Base-by-base conservation (phyloP, 2,113 vertebrate species). In the Clarias batrachus region DNA sequence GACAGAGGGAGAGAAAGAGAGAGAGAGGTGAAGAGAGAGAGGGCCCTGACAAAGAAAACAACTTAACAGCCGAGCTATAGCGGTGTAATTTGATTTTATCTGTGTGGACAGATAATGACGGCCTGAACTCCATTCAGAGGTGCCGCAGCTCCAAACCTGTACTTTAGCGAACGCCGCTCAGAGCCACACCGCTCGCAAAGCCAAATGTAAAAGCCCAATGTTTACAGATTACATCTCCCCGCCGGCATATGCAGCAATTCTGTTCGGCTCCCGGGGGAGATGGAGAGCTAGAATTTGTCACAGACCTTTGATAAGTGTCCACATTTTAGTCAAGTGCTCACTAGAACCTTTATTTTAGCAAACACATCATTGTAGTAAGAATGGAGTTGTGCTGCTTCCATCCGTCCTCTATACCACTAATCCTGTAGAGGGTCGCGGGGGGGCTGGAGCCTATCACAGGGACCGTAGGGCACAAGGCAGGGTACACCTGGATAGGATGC, bases 1-100 rank as follows among this genome's bases (percentile, higher is more conserved):
- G 30, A 33, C 1, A 33, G 30, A 33, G 30, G 30, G 62, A 41
- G n/a, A 23, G 60, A 57, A 27, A 83, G 74, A 78, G 62, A 27
- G 27, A 70, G 66, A 57, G 59, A 83, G 78, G 37, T 52, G 54
- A 73, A 85, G 80, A 66, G 25, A 33, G 63, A 81, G 37, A 71
- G 56, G 62, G 78, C 48, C 27, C 78, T 70, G 82, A 83, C 82
- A 90, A 91, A 89, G 85, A 88, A 89, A 92, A 91, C 90, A 91
- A 89, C 89, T 65, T 92, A 90, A 88, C 87, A 88, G 78, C 85
- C 66, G 17, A 85, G 87, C 88, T 87, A 89, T 56, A 85, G 87
- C 90, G 80, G 86, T 90, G 90, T 90, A 90, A 91, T 91, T 92
- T 91, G 88, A 87, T 84, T 91, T 91, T 89, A 91, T 90, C 87